phyloP scores from a whole-genome alignment of 2,888 invertebrate species.

The Amaurobius ferox region DNA sequence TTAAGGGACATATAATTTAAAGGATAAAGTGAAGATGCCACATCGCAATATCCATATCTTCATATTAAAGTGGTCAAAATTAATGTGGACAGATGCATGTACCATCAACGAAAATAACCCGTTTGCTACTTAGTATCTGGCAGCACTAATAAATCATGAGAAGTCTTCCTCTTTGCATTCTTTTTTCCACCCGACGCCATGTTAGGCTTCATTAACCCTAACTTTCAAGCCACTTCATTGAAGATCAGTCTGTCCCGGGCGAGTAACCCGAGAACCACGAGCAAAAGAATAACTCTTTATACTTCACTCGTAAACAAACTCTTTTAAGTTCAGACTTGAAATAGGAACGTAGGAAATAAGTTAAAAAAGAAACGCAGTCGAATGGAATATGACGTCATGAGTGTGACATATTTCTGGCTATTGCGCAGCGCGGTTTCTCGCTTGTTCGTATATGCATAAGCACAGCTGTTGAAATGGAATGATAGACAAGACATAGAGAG shows the following conservation, averaged over 20 bases:
- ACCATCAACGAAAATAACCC: neutral
- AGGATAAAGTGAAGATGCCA: too few relatives aligned
- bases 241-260: neutral
- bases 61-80: too few relatives aligned
- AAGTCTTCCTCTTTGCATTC: neutral
- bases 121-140: neutral
- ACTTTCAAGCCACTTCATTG: constrained; percentile 6
- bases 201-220: constrained; percentile 4
- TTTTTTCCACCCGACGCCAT: neutral
- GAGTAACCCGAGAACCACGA: neutral
- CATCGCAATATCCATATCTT: too few relatives aligned
- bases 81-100: neutral
- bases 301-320: neutral
- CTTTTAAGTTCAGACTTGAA: neutral
- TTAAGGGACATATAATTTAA: too few relatives aligned
- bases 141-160: neutral
- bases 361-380: neutral
- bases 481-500: neutral
- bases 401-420: constrained; percentile 6
- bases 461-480: constrained; percentile 8
- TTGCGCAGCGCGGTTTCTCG: neutral
- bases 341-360: neutral
- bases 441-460: neutral
- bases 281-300: constrained; percentile 9
- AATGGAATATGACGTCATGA: constrained; percentile 1